phyloP scores from a whole-genome alignment of 2,113 vertebrate genomes.

The Ceyx margarethae region DNA sequence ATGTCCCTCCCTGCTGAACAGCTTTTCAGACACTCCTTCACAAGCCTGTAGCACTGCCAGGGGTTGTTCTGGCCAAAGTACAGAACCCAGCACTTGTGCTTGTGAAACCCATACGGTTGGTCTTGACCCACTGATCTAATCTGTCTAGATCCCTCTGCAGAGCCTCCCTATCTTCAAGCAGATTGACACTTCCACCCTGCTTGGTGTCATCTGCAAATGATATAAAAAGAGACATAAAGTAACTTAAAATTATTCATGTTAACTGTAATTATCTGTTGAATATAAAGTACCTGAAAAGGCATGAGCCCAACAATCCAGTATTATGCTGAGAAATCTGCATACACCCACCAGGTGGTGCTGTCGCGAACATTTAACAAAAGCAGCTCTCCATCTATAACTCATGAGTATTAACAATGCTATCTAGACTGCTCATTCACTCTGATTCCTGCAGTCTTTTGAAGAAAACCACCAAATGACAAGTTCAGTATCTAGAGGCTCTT shows the following conservation, averaged over 20 bases:
- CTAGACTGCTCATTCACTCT: neutral
- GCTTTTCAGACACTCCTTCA: too few species aligned
- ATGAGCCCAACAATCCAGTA: neutral
- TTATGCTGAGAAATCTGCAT: accelerated
- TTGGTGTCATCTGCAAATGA: too few species aligned
- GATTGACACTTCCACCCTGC: too few species aligned
- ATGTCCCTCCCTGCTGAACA: too few species aligned
- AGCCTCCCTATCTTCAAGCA: too few species aligned
- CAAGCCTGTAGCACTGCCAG: too few species aligned
- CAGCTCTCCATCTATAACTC: neutral
- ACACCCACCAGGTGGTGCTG: constrained; percentile 14
- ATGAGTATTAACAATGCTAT: too few species aligned
- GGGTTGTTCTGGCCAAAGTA: too few species aligned
- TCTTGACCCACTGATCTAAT: too few species aligned
- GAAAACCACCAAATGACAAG: neutral
- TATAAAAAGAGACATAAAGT: neutral
- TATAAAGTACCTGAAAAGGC: neutral
- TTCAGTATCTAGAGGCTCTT: neutral
- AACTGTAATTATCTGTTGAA: neutral
- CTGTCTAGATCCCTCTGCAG: too few species aligned
- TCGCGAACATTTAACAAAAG: neutral
- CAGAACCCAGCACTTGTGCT: too few species aligned
- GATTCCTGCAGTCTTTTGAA: neutral
- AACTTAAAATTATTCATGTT: neutral
- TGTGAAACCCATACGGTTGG: too few species aligned